Percentiles rank a stretch among this genome's conserved stretches.
Evolutionary conservation across 1,140 invertebrate genomes (phyloP).

Genomic region (Chironomus striatipennis): DNA sequence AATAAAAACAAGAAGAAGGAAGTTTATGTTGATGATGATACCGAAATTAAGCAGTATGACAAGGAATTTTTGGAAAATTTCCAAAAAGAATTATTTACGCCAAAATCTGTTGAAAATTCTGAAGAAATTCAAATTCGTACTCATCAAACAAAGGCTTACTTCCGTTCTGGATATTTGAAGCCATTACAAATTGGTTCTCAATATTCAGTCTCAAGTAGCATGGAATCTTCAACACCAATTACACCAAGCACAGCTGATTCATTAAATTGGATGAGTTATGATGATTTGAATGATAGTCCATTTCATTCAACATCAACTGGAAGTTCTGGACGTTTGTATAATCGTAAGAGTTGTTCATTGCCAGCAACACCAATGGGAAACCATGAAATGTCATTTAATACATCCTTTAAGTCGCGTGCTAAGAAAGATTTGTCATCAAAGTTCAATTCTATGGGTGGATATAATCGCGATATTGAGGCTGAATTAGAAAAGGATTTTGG

Average conservation of each 20-base stretch:
- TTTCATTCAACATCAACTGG: background rate
- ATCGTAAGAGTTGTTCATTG: background rate
- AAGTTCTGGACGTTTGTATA: background rate
- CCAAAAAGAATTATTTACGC: background rate
- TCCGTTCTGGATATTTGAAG: background rate
- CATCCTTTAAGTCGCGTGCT: background rate
- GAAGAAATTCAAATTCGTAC: background rate
- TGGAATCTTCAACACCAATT: background rate
- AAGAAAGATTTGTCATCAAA: background rate
- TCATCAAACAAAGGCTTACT: background rate
- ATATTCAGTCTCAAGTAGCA: background rate
- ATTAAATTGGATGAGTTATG: background rate
- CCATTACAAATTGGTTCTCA: background rate
- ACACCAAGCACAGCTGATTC: background rate
- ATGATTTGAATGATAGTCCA: background rate
- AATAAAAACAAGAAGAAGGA: background rate
- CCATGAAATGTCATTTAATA: background rate
- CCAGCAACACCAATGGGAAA: background rate
- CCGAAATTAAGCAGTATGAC: background rate
- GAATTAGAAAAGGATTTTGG: too few species aligned
- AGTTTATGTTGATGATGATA: background rate
- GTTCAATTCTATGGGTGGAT: too few species aligned
- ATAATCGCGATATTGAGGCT: too few species aligned
- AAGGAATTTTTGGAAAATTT: background rate
- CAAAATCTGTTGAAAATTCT: background rate